phyloP scores from a whole-genome alignment of 2,888 invertebrate species.

The Phyto melanocephala region DNA sequence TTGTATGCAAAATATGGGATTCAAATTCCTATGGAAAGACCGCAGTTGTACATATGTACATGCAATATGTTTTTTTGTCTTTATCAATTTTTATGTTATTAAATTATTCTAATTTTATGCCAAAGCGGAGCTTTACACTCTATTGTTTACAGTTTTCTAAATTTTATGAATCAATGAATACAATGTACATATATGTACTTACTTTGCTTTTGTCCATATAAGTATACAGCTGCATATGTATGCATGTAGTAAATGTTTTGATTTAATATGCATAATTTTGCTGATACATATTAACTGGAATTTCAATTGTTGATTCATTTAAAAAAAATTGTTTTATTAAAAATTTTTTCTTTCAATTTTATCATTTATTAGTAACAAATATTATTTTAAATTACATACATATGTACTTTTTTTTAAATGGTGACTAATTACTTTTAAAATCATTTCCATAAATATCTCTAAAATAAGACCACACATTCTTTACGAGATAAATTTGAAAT shows the following conservation, averaged over 20 bases:
- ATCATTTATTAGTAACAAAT: constrained; percentile 20
- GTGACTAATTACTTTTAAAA: constrained; percentile 33
- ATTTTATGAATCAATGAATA: not conserved
- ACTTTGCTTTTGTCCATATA: not conserved
- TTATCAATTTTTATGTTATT: not conserved
- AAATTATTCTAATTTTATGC: not conserved
- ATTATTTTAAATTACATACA: too few species aligned
- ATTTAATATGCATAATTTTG: constrained; percentile 26
- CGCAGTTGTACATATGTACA: too few species aligned
- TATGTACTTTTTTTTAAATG: constrained; percentile 3
- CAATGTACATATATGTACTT: not conserved
- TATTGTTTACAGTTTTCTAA: constrained; percentile 18
- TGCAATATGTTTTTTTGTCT: too few species aligned
- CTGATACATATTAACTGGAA: constrained; percentile 19
- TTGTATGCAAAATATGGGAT: too few species aligned
- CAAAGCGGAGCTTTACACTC: constrained; percentile 27
- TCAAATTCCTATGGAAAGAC: too few species aligned
- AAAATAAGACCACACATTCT: too few species aligned
- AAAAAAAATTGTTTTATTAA: not conserved
- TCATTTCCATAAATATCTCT: too few species aligned
- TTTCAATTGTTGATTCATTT: not conserved
- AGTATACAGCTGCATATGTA: not conserved
- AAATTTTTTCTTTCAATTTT: not conserved
- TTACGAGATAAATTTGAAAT: too few species aligned
- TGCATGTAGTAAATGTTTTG: too few species aligned